Conservation (phyloP, 23 tunicate genomes). For the Pegea sp. region DNA sequence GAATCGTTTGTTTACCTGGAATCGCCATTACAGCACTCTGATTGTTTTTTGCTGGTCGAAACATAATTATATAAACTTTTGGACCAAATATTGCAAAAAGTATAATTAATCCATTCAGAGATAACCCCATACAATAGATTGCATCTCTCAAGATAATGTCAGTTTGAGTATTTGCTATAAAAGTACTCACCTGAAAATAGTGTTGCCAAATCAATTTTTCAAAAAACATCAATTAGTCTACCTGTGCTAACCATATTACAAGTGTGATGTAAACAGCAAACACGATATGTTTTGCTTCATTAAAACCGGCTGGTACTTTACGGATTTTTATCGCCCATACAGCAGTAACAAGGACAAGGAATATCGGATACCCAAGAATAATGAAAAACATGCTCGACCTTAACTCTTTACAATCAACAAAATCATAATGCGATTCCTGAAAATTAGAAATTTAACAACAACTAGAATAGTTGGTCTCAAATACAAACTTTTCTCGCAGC, state of each 20-base stretch:
- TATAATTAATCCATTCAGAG: constrained; percentile 34
- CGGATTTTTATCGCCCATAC: constrained; percentile 29
- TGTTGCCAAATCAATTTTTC: neutral
- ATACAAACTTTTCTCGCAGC: neutral
- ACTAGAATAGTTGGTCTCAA: too few species aligned
- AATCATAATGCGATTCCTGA: constrained; percentile 2
- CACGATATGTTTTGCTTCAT: constrained; percentile 49
- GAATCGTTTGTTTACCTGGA: too few species aligned
- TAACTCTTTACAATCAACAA: constrained; percentile 20
- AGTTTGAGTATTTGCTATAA: constrained; percentile 13
- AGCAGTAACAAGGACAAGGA: constrained; percentile 15
- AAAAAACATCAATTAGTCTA: neutral
- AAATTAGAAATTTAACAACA: too few species aligned
- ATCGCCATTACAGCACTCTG: constrained; percentile 24
- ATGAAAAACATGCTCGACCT: constrained; percentile 7
- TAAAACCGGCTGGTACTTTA: constrained; percentile 51
- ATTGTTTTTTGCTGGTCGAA: constrained; percentile 47
- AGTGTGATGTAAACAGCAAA: constrained; percentile 46
- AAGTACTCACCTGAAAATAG: constrained; percentile 18
- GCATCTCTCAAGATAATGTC: constrained; percentile 44
- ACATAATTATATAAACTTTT: constrained; percentile 33
- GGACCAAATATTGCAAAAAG: constrained; percentile 48
- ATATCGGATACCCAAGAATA: constrained; percentile 22
- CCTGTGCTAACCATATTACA: constrained; percentile 55
- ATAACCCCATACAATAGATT: constrained; percentile 34